Evolutionary conservation across 2,113 vertebrate species (phyloP).

Genomic region (Pavo muticus): DNA sequence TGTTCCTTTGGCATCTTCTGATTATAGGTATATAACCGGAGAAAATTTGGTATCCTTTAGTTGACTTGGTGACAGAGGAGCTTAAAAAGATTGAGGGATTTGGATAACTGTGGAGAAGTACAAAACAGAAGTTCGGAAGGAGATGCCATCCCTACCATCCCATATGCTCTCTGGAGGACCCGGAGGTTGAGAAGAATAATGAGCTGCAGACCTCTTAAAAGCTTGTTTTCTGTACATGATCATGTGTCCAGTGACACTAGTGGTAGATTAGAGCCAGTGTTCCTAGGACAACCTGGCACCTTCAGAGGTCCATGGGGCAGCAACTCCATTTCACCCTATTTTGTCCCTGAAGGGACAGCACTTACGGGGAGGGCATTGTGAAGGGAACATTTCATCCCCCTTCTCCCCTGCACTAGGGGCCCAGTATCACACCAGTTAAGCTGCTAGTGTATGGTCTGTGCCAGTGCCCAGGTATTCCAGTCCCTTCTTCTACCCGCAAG

Average conservation of each 20-base stretch:
- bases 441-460: fast-evolving
- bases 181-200: not conserved
- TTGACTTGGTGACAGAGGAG: not conserved
- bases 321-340: not conserved
- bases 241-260: not conserved
- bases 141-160: not conserved
- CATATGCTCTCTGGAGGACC: not conserved
- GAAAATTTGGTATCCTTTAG: not conserved
- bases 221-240: not conserved
- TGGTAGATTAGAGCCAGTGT: not conserved
- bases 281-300: not conserved
- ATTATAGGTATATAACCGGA: not conserved
- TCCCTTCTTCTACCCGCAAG: not conserved
- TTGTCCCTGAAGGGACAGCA: not conserved
- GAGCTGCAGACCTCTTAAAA: not conserved
- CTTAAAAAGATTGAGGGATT: not conserved
- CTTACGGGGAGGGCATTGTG: not conserved
- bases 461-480: fast-evolving
- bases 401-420: fast-evolving
- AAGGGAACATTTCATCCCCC: not conserved
- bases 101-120: not conserved
- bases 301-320: not conserved
- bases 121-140: not conserved
- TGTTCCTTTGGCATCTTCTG: not conserved
- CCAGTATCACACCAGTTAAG: fast-evolving